Base-by-base conservation (phyloP, 2,888 invertebrate genomes). In the Conistra vaccinii region DNA sequence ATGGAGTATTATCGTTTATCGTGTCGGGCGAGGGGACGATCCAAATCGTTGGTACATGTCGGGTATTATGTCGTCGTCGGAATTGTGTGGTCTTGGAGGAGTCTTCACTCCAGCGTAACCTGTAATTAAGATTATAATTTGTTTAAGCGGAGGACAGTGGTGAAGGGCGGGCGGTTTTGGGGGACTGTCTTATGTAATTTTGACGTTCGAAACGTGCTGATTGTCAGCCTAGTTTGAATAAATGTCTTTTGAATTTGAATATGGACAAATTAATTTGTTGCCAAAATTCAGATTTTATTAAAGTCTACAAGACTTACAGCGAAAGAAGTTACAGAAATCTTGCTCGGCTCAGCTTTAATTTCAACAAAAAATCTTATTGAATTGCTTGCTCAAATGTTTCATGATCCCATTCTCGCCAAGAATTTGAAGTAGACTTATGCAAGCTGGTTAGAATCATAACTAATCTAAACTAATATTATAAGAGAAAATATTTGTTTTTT, bases 1-100 rank as follows among this genome's bases (percentile, higher is more conserved):
- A 74, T 35, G 58, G 29, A 20, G 7, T 39, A 35, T 73, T 73
- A 53, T 81, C 39, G 65, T 42, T 76, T 80, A 81, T 80, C 78
- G 79, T 75, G 72, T 76, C 23, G 79, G 83, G 68, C 65, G 73
- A 26, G 73, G 80, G 23, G 86, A 71, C 1, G 84, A 80, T 26
- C 90, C 91, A 78, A 90, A 89, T 42, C 92, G 85, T 39, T 84
- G 85, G 84, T 87, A 90, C 66, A 91, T 87, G 0, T 89, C 81
- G 0, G 92, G 91, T 6, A 92, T 88, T 14, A 68, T 63, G 74
- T 89, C 88, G 10, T 84, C 81, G 23, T 83, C 85, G 7, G 66
- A 32, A 9, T 4, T 57, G 10, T 78, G 17, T 20, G 6, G 32
- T 71, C 48, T 73, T 35, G 79, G 58, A 20, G 85, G 80, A 17